These are phyloP conservation scores for Ciconia nigra DNA, from an alignment of 2,797 vertebrate genomes.

Conservation along the genomic window DNA sequence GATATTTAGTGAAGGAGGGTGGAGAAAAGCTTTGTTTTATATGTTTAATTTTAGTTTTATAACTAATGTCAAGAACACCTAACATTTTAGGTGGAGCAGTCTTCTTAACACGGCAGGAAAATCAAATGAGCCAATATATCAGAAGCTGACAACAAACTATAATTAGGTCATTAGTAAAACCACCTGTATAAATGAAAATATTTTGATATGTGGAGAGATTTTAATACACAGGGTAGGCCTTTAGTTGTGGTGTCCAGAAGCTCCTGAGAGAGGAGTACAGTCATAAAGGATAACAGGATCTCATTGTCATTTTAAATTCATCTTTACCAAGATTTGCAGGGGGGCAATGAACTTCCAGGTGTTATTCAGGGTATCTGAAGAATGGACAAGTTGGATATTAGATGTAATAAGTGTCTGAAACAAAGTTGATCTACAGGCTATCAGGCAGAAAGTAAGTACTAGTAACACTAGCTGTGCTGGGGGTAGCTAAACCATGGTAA, in stretches of 20 bases:
- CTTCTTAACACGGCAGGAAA: neutral
- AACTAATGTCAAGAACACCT: neutral
- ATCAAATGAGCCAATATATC: rapidly evolving
- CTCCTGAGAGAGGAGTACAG: neutral
- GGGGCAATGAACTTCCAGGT: neutral
- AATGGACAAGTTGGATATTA: neutral
- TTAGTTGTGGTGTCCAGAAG: neutral
- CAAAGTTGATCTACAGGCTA: neutral
- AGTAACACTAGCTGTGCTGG: neutral
- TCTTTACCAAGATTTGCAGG: neutral
- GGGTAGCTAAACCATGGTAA: neutral
- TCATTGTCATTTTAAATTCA: neutral
- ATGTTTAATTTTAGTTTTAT: neutral
- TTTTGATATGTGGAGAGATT: neutral
- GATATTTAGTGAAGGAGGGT: neutral
- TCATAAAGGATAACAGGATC: neutral
- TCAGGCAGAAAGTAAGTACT: neutral
- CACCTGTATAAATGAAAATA: neutral
- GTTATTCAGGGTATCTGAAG: neutral
- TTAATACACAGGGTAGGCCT: neutral
- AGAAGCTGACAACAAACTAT: neutral
- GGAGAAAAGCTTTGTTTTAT: neutral
- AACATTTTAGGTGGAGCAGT: neutral
- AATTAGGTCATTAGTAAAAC: neutral
- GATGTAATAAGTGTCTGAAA: neutral